Percentiles rank a stretch among this genome's conserved stretches.
These are phyloP conservation scores for Megastigmus dorsalis DNA, from an alignment of 2,888 invertebrate species.

Conservation along the genomic window DNA sequence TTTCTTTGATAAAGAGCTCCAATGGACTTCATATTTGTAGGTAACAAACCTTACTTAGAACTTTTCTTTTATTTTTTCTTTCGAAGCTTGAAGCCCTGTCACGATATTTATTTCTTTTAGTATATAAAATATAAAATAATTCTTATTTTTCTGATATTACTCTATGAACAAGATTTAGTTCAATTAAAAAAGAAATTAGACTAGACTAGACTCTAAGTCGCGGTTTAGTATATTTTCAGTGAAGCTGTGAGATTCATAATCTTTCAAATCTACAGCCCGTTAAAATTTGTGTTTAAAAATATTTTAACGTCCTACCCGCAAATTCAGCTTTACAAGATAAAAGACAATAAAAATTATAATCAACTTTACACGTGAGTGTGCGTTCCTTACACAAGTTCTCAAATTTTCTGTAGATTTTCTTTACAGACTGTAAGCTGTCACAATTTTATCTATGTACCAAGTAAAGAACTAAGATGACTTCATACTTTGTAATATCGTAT, in stretches of 20 bases:
- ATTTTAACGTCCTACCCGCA: constrained; percentile 13
- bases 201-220: constrained; percentile 55
- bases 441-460: constrained; percentile 31
- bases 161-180: constrained; percentile 48
- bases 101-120: constrained; percentile 35
- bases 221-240: constrained; percentile 32
- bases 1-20: constrained; percentile 26
- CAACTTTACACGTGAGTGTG: constrained; percentile 27
- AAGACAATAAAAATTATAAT: constrained; percentile 42
- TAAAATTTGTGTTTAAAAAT: constrained; percentile 29
- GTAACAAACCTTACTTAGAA: constrained; percentile 33
- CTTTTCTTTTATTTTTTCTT: constrained; percentile 25
- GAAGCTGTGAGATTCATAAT: constrained; percentile 1
- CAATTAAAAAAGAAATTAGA: constrained; percentile 49
- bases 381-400: constrained; percentile 14
- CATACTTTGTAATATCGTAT: constrained; percentile 29
- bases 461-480: constrained; percentile 31
- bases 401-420: constrained; percentile 12
- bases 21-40: constrained; percentile 5
- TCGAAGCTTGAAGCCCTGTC: constrained; percentile 32
- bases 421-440: constrained; percentile 19
- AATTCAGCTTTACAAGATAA: constrained; percentile 22
- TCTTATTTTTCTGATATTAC: constrained; percentile 47
- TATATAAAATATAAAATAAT: constrained; percentile 56
- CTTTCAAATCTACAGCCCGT: constrained; percentile 26